Conservation (phyloP, 2,113 vertebrate genomes). For the Tenrec ecaudatus region DNA sequence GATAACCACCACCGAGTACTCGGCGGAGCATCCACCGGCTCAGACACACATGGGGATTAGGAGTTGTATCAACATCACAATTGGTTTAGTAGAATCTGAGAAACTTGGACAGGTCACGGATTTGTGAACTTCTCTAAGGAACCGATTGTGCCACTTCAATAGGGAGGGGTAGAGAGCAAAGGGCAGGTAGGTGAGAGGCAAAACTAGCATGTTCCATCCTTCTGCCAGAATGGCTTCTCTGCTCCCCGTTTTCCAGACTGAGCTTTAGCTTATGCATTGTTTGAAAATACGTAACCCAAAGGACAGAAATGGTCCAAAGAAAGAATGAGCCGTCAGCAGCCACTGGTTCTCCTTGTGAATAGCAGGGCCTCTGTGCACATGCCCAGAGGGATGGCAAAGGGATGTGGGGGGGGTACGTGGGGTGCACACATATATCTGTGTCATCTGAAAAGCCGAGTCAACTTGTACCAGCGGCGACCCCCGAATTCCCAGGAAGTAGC, state of each 20-base stretch:
- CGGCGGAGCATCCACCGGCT: not conserved
- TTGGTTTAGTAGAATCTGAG: not conserved
- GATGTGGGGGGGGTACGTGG: fast-evolving
- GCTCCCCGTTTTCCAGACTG: not conserved
- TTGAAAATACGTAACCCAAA: not conserved
- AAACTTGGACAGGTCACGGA: not conserved
- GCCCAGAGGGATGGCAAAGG: fast-evolving
- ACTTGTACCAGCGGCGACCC: not conserved
- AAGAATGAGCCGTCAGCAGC: not conserved
- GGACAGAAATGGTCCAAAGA: not conserved
- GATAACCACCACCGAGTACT: not conserved
- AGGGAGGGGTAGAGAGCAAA: not conserved
- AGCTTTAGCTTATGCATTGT: conserved; percentile 10
- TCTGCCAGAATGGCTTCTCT: not conserved
- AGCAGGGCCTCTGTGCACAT: no score
- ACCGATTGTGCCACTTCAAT: not conserved
- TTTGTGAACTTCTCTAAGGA: not conserved
- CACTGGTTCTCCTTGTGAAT: not conserved
- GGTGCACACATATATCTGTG: not conserved
- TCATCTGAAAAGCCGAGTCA: not conserved
- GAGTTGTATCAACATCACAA: not conserved
- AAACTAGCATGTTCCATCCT: not conserved
- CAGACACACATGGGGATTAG: not conserved
- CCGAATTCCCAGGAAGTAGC: not conserved
- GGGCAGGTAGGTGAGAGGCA: fast-evolving